Evolutionary conservation across 2,113 vertebrate species (phyloP).

Genomic region (Morone saxatilis): DNA sequence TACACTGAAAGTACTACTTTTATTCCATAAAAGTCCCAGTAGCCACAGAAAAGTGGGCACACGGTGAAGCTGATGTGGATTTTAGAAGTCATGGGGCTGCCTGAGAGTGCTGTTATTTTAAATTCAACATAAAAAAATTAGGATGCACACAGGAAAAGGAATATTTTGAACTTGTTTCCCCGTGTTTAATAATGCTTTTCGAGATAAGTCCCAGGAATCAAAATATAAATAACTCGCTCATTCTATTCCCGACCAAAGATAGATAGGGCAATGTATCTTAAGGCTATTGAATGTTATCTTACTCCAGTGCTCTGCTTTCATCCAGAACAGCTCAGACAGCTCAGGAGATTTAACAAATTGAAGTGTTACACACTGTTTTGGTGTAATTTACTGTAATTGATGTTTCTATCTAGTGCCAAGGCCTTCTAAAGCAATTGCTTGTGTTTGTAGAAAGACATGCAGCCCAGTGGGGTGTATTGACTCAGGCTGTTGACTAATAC

Average conservation of each 20-base stretch:
- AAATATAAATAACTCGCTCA: constrained; percentile 60
- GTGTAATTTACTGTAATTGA: constrained; percentile 84
- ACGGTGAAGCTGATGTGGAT: constrained; percentile 44
- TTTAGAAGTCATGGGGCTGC: constrained; percentile 48
- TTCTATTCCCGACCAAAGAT: constrained; percentile 56
- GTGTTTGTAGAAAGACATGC: constrained; percentile 78
- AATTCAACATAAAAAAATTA: constrained; percentile 46
- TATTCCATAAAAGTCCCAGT: constrained; percentile 48
- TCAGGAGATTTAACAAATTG: constrained; percentile 79
- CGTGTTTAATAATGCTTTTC: constrained; percentile 60
- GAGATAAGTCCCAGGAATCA: constrained; percentile 51
- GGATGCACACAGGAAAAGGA: constrained; percentile 29
- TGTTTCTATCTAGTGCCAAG: constrained; percentile 74
- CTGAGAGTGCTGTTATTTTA: constrained; percentile 48
- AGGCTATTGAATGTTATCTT: constrained; percentile 71
- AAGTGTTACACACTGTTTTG: constrained; percentile 80
- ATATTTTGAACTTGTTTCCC: constrained; percentile 58
- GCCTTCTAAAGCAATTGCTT: constrained; percentile 77
- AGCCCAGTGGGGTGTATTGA: constrained; percentile 82
- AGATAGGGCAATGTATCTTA: constrained; percentile 62
- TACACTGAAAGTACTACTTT: constrained; percentile 55
- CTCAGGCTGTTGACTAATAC: constrained; percentile 76
- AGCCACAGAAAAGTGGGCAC: constrained; percentile 51
- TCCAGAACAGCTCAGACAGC: constrained; percentile 69
- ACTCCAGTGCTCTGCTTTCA: constrained; percentile 65